Conservation (phyloP, 2,797 vertebrate genomes). For the Phataginus tricuspis region DNA sequence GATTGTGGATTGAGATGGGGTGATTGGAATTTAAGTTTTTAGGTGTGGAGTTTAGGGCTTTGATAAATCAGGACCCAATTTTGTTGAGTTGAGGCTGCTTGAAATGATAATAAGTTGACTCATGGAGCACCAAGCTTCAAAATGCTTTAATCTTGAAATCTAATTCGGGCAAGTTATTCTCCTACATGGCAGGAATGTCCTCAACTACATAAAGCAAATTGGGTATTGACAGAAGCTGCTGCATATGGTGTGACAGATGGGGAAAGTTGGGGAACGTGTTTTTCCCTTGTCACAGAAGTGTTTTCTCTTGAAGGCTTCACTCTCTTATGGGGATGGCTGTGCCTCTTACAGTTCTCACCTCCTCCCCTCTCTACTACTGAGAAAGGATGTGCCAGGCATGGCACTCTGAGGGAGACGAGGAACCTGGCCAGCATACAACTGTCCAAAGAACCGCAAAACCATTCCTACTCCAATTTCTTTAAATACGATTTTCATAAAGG, state of each 20-base stretch:
- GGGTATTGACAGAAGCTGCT: conserved; percentile 48
- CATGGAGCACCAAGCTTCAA: conserved; percentile 16
- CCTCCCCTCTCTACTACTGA: not conserved
- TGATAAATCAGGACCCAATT: not conserved
- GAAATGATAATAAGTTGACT: not conserved
- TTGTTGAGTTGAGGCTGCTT: not conserved
- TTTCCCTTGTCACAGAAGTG: conserved; percentile 64
- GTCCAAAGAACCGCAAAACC: not conserved
- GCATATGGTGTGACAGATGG: conserved; percentile 73
- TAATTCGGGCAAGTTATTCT: conserved; percentile 74
- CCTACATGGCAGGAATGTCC: conserved; percentile 59
- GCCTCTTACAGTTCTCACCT: conserved; percentile 62
- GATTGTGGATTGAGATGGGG: not conserved
- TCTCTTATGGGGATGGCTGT: conserved; percentile 72
- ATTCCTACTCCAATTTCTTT: not conserved
- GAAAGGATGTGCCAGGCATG: not conserved
- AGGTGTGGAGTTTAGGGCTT: not conserved
- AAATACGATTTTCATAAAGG: not conserved
- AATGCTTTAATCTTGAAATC: conserved; percentile 55
- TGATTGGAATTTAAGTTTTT: conserved; percentile 7
- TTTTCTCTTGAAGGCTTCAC: conserved; percentile 68
- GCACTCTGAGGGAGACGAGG: conserved; percentile 4
- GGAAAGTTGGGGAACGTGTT: conserved; percentile 59
- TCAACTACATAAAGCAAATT: conserved; percentile 64
- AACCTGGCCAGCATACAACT: not conserved